Conservation (phyloP, 2,113 vertebrate genomes). For the Stomatorhinus ivindoensis region DNA sequence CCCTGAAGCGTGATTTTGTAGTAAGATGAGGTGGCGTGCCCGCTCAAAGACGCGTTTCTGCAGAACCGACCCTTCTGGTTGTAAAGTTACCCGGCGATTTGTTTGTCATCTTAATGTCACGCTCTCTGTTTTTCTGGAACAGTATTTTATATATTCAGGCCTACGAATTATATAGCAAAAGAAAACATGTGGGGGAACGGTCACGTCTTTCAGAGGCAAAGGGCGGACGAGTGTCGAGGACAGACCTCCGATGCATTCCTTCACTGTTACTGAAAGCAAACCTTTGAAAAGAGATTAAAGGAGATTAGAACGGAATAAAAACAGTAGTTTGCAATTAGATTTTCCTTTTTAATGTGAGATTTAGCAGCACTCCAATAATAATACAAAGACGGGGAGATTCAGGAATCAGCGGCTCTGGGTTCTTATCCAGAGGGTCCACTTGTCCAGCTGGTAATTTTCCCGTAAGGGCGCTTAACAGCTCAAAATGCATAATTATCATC, state of each 20-base stretch:
- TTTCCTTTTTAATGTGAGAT: neutral
- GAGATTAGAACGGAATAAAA: slow-evolving; percentile 2
- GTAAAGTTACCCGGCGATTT: neutral
- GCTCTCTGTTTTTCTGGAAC: neutral
- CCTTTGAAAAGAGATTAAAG: neutral
- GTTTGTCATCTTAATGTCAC: neutral
- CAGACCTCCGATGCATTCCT: neutral
- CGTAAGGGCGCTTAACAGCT: slow-evolving; percentile 2
- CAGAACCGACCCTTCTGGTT: neutral
- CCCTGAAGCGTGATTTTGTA: neutral
- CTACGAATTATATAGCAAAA: neutral
- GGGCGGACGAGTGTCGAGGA: neutral
- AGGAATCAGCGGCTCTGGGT: neutral
- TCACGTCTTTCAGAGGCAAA: neutral
- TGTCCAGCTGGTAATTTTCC: slow-evolving; percentile 5
- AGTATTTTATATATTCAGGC: neutral
- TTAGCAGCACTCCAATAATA: neutral
- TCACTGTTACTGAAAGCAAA: neutral
- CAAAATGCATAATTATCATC: neutral
- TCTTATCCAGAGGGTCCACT: slow-evolving; percentile 5
- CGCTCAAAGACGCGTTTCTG: neutral
- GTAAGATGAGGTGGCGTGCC: neutral
- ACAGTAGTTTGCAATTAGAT: neutral
- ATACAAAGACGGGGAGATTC: neutral
- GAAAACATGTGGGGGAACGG: neutral